These are phyloP conservation scores for Rotaria socialis DNA, from an alignment of 2,888 invertebrate species.

Conservation along the genomic window DNA sequence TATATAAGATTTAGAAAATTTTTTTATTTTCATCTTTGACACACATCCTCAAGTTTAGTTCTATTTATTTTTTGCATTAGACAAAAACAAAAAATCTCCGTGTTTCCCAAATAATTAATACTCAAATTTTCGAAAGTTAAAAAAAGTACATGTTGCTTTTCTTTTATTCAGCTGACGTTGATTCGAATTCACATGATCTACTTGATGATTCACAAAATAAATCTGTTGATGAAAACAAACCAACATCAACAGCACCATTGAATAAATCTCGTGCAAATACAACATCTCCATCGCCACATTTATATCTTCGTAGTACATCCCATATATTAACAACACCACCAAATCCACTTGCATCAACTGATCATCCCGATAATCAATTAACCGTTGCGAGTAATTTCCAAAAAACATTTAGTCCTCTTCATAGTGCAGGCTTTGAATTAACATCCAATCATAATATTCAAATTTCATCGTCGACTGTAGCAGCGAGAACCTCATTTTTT, in stretches of 20 bases:
- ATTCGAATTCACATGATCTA: background rate
- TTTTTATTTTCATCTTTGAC: no score
- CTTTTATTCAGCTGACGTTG: constrained; percentile 1
- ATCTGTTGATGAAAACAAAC: constrained; percentile 4
- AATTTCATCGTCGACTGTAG: background rate
- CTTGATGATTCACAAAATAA: background rate
- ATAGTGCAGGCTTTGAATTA: constrained; percentile 33
- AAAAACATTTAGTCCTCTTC: constrained; percentile 8
- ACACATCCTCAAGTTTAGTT: no score
- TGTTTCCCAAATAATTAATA: no score
- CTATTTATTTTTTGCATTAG: no score
- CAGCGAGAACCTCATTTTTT: background rate
- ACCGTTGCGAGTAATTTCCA: background rate
- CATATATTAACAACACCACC: constrained; percentile 30
- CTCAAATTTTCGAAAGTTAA: no score
- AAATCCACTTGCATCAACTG: constrained; percentile 25
- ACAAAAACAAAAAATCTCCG: no score
- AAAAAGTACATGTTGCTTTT: no score
- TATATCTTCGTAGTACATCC: background rate
- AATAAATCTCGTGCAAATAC: background rate
- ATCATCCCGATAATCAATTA: constrained; percentile 33
- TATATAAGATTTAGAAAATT: no score
- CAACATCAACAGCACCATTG: background rate
- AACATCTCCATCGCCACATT: constrained; percentile 7
- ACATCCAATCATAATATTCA: background rate